Base-by-base conservation (phyloP, 2,797 vertebrate genomes). In the Urophycis tenuis region DNA sequence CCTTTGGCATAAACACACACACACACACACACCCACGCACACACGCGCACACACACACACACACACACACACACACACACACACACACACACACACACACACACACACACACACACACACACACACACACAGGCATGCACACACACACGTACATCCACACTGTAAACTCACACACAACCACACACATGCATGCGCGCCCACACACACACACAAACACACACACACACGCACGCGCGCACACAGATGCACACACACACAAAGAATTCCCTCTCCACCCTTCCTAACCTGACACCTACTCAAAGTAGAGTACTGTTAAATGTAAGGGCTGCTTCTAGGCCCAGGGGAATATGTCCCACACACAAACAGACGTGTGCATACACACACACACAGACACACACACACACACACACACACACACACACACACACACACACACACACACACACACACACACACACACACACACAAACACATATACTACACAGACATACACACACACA, bases 251-350 rank as follows among this genome's bases (percentile, higher is more conserved):
- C 36, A 49, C 41, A 32, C 73, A 74, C 72, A 19, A 75, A 49
- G 15, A 19, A 41, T 76, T 86, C 79, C 77, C 80, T 39, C 29
- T 19, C 75, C 45, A 77, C 78, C 76, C 71, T 75, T 33, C 35
- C 85, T 80, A 87, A 87, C 82, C 30, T 81, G 81, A 76, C 79
- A 78, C 74, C 53, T 79, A 82, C 85, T 80, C 84, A 87, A 83
- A 80, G 80, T 35, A 76, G 80, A 78, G 81, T 33, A 70, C 80
- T 81, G 74, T 75, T 83, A 81, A 81, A 78, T 71, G 49, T 83
- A 15, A 49, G 36, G 36, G 60, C 74, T 83, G 86, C 82, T 83
- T 83, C 17, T 25, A 80, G 79, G 85, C 87, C 79, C 17, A 12
- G 36, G 81, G 64, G 80, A 81, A 78, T 67, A 31, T 29, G 29